Evolutionary conservation across 2,113 vertebrate genomes (phyloP).

Genomic region (Potamarius usumacintae): DNA sequence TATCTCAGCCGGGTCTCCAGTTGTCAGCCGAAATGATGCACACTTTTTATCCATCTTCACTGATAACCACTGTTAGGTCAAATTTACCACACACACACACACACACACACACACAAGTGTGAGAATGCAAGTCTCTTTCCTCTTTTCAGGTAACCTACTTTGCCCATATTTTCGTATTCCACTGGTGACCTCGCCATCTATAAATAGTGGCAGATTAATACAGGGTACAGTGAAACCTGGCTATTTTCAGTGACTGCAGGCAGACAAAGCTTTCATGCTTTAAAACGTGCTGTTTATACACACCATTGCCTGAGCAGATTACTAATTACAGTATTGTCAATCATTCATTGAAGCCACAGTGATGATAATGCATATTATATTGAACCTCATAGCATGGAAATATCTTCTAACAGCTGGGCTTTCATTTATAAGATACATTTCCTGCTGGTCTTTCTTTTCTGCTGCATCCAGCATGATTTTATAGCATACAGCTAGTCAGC

Average conservation of each 20-base stretch:
- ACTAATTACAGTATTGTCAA: conserved; percentile 42
- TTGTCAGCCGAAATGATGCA: no score
- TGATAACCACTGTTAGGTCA: background rate
- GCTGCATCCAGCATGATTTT: background rate
- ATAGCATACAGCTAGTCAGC: background rate
- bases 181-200: conserved; percentile 61
- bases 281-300: conserved; percentile 53
- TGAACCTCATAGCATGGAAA: background rate
- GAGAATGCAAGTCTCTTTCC: background rate
- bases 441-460: background rate
- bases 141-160: conserved; percentile 66
- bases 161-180: conserved; percentile 65
- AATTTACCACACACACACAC: background rate
- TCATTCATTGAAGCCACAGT: conserved; percentile 40
- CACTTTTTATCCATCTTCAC: background rate
- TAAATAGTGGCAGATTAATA: conserved; percentile 70
- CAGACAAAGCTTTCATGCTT: conserved; percentile 62
- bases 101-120: background rate
- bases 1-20: no score
- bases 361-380: conserved; percentile 2
- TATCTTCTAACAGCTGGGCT: background rate
- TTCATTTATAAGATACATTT: background rate
- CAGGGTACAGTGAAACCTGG: conserved; percentile 57
- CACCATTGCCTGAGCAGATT: conserved; percentile 58
- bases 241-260: conserved; percentile 56